phyloP scores from a whole-genome alignment of 2,797 vertebrate species.

The Paramormyrops hopkinsi region DNA sequence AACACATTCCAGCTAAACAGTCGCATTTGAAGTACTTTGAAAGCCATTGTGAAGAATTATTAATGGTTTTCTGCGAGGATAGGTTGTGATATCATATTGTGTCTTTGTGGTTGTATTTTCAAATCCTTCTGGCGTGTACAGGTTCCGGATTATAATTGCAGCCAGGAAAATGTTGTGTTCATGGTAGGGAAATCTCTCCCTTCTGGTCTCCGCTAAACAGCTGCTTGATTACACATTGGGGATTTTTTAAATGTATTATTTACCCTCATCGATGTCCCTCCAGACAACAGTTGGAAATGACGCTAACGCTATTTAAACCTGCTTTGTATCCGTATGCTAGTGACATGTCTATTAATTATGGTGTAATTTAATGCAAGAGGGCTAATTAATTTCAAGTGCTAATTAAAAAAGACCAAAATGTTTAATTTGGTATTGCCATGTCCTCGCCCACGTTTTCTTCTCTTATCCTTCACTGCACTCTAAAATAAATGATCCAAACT shows the following conservation, averaged over 20 bases:
- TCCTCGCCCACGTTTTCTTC: background rate
- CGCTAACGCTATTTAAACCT: constrained; percentile 37
- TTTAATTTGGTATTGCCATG: background rate
- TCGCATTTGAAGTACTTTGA: background rate
- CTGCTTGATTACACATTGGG: background rate
- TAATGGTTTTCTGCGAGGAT: background rate
- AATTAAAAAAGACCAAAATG: background rate
- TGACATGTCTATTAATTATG: constrained; percentile 48
- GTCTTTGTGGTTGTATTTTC: background rate
- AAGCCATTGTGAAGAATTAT: background rate
- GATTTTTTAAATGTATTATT: background rate
- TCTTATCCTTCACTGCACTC: background rate
- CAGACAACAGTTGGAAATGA: background rate
- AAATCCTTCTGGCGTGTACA: background rate
- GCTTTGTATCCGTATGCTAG: constrained; percentile 55
- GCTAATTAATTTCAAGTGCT: background rate
- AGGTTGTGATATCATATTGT: background rate
- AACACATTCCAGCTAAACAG: background rate
- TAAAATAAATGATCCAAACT: background rate
- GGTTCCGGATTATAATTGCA: background rate
- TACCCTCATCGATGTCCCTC: background rate
- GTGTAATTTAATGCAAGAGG: background rate
- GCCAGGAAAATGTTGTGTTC: background rate
- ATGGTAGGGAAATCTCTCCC: background rate
- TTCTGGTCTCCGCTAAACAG: background rate